Base-by-base conservation (phyloP, 2,797 vertebrate species). In the Salarias fasciatus region DNA sequence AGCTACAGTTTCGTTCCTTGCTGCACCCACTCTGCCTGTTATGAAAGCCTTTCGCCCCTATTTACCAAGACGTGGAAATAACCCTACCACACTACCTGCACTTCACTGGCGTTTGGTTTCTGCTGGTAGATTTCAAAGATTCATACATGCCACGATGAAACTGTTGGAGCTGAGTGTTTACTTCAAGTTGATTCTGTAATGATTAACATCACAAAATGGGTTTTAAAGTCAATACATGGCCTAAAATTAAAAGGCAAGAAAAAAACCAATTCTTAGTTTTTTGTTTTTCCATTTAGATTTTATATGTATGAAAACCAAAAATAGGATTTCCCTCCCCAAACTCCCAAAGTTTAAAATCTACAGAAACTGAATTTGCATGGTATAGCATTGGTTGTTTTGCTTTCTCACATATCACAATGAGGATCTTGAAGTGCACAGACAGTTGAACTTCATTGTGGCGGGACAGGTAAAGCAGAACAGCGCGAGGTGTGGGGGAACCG, bases 391-490 rank as follows among this genome's bases (percentile, higher is more conserved):
- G 8, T n/a, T 5, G 46, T 8, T 60, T 6, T 9, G 40, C 40
- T 60, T 53, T 49, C 44, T 58, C 14, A 63, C 45, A 75, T 56
- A 30, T 53, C 5, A 5, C 60, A 14, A 73, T 53, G 53, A 63
- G 56, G 67, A 70, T 60, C 70, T 69, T 72, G 14, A 71, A 70
- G 63, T 44, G 43, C n/a, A 29, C 33, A 53, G 59, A 61, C 72
- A 48, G 74, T 82, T 72, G 49, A 35, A 30, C 11, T 29, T 30
- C 30, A 72, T 56, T 78, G 75, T 81, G 59, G 44, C 11, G 11
- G 69, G 6, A 43, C 69, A 84, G 85, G 86, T 90, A 90, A 92
- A 90, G 85, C 80, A 87, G 86, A 91, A 87, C 66, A 84, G 69
- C 60, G 63, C 49, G 42, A 43, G 55, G 60, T 62, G 63, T 51